Conservation (phyloP, 2,797 vertebrate species). For the Smutsia gigantea region DNA sequence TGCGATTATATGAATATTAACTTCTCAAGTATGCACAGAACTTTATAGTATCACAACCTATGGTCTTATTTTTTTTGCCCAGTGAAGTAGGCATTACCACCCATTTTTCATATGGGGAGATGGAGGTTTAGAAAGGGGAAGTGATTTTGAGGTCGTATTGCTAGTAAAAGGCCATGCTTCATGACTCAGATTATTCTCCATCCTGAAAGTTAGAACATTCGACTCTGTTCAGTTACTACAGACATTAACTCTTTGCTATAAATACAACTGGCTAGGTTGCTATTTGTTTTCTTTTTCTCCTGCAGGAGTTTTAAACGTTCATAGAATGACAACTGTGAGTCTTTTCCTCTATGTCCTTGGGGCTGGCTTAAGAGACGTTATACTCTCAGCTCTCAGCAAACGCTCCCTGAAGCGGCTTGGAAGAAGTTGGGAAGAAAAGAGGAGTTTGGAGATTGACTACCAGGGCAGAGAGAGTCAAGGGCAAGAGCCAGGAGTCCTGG, state of each 20-base stretch:
- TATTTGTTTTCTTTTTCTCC: slow-evolving; percentile 4
- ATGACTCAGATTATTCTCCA: neutral
- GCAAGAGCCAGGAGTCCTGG: neutral
- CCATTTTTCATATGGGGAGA: neutral
- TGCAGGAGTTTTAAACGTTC: slow-evolving; percentile 27
- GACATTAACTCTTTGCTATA: neutral
- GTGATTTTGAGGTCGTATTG: neutral
- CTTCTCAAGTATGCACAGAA: neutral
- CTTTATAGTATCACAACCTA: neutral
- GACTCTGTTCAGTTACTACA: neutral
- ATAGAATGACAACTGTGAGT: neutral
- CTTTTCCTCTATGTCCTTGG: neutral
- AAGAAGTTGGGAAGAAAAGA: neutral
- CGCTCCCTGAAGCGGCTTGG: neutral
- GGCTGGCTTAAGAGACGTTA: neutral
- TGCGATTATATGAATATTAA: neutral
- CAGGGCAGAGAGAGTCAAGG: neutral
- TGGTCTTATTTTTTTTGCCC: neutral
- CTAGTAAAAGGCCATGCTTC: neutral
- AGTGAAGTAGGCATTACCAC: neutral
- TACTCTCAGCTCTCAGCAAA: neutral
- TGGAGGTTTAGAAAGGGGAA: neutral
- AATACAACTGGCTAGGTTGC: neutral
- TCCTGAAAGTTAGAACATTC: neutral
- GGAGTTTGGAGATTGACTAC: neutral